phyloP scores from a whole-genome alignment of 2,113 vertebrate species.

The Machaerirhynchus nigripectus region DNA sequence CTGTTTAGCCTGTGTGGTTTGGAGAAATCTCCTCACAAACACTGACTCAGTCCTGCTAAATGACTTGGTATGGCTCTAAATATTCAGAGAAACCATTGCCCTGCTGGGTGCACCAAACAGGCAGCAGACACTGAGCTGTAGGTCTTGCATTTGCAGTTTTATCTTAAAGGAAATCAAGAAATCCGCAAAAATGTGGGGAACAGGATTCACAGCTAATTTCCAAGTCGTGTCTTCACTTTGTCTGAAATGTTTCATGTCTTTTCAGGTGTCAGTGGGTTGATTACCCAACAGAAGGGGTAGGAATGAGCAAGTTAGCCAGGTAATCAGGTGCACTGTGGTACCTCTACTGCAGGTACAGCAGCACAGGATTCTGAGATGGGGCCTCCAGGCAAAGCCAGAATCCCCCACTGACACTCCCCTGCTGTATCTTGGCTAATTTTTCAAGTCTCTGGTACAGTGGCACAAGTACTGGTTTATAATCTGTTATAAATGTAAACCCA shows the following conservation, averaged over 20 bases:
- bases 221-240: background rate
- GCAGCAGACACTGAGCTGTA: background rate
- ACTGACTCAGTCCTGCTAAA: background rate
- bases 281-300: slow-evolving; percentile 61
- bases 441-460: slow-evolving; percentile 31
- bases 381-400: background rate
- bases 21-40: background rate
- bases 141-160: background rate
- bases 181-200: background rate
- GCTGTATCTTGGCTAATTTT: background rate
- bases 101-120: background rate
- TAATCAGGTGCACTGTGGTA: slow-evolving; percentile 28
- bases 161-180: background rate
- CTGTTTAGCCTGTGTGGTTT: background rate
- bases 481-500: background rate
- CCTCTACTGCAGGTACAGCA: slow-evolving; percentile 3
- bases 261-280: slow-evolving; percentile 65
- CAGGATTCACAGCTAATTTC: background rate
- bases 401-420: background rate
- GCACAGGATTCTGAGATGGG: slow-evolving; percentile 20
- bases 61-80: background rate
- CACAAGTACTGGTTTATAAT: background rate
- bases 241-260: slow-evolving; percentile 43
- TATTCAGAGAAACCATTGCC: background rate
- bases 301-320: slow-evolving; percentile 61